phyloP scores from a whole-genome alignment of 2,113 vertebrate genomes.

The Calypte anna region DNA sequence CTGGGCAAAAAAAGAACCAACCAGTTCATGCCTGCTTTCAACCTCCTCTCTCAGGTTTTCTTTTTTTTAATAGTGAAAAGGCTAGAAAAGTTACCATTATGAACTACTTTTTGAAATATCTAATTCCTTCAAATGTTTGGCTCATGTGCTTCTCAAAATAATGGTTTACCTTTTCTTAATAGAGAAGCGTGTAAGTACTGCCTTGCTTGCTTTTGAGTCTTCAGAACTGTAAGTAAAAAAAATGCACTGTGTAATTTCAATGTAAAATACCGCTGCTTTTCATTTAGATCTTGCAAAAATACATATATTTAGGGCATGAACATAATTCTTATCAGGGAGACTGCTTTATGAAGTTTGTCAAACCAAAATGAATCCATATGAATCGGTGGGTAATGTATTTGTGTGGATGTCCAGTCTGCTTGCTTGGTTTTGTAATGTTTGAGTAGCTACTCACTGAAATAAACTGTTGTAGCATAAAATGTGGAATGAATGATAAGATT shows the following conservation, averaged over 20 bases:
- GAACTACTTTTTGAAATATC: neutral
- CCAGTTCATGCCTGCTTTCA: neutral
- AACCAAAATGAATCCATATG: neutral
- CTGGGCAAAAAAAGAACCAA: neutral
- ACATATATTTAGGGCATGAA: neutral
- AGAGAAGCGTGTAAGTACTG: neutral
- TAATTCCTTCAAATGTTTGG: neutral
- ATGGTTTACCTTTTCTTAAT: neutral
- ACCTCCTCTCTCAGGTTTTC: neutral
- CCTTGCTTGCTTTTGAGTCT: neutral
- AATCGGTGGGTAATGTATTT: neutral
- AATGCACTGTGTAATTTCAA: neutral
- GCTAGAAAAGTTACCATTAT: neutral
- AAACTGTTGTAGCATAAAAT: neutral
- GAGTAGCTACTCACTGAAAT: neutral
- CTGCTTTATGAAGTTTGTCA: neutral
- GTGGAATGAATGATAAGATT: neutral
- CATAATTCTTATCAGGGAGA: neutral
- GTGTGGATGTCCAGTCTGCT: neutral
- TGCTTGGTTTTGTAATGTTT: neutral
- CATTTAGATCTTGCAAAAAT: neutral
- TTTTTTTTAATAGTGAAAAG: neutral
- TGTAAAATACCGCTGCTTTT: neutral
- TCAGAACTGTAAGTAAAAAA: neutral
- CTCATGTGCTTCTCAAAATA: neutral